Conservation (phyloP, 2,888 invertebrate genomes). For the Microctonus aethiopoides region DNA sequence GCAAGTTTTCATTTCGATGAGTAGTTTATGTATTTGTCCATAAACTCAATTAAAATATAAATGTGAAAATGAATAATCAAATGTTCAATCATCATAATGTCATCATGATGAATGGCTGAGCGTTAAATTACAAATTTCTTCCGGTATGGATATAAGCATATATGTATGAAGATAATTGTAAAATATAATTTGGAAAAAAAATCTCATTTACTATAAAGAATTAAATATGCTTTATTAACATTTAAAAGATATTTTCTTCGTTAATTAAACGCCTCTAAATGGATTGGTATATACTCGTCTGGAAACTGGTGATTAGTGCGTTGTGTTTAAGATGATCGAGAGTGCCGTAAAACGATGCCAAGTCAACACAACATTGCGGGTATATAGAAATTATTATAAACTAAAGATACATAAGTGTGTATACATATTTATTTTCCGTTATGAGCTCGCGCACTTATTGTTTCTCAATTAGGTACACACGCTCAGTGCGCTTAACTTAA, state of each 20-base stretch:
- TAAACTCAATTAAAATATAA: slow-evolving; percentile 8
- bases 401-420: not conserved
- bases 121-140: not conserved
- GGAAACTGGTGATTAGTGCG: not conserved
- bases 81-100: not conserved
- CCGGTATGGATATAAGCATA: not conserved
- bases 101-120: not conserved
- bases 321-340: not conserved
- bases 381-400: not conserved
- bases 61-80: slow-evolving; percentile 10
- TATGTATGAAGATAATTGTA: not conserved
- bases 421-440: slow-evolving; percentile 5
- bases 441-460: slow-evolving; percentile 45
- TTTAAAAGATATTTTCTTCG: slow-evolving; percentile 9
- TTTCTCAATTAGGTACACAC: slow-evolving; percentile 53
- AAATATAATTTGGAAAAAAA: not conserved
- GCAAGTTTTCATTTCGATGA: slow-evolving; percentile 19
- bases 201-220: not conserved
- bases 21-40: slow-evolving; percentile 2
- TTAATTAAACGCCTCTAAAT: slow-evolving; percentile 11
- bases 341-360: not conserved
- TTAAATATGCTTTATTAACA: not conserved
- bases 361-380: not conserved
- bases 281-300: slow-evolving; percentile 10
- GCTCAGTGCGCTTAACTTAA: slow-evolving; percentile 38